These are phyloP conservation scores for Horisme vitalbata DNA, from an alignment of 2,888 invertebrate species.

Conservation along the genomic window DNA sequence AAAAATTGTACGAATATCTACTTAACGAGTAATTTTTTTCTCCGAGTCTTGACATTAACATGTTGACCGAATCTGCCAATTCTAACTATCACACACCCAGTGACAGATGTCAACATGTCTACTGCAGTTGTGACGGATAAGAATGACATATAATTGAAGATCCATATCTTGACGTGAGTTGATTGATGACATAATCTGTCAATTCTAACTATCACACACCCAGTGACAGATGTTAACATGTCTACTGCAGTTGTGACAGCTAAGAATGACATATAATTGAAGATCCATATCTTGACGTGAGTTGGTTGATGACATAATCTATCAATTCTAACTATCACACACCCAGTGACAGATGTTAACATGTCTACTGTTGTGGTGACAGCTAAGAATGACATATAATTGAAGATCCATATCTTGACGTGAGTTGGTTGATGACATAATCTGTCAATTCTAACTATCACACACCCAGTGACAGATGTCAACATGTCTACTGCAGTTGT, in stretches of 20 bases:
- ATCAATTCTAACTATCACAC: conserved; percentile 20
- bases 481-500: conserved; percentile 15
- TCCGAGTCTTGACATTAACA: too few species aligned
- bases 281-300: not conserved
- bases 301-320: conserved; percentile 7
- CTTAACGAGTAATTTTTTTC: too few species aligned
- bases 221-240: conserved; percentile 9
- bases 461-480: conserved; percentile 15
- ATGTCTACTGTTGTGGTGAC: conserved; percentile 17
- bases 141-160: not conserved
- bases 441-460: conserved; percentile 2
- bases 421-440: not conserved
- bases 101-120: conserved; percentile 23
- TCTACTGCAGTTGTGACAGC: conserved; percentile 13
- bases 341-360: conserved; percentile 31
- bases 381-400: not conserved
- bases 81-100: conserved; percentile 22
- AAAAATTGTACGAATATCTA: too few species aligned
- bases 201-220: conserved; percentile 5
- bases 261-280: conserved; percentile 2
- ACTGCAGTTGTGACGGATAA: conserved; percentile 13
- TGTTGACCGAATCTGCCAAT: not conserved
- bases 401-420: not conserved
- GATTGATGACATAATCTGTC: not conserved
- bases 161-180: not conserved